Base-by-base conservation (phyloP, 2,888 invertebrate genomes). In the Elegia similella region DNA sequence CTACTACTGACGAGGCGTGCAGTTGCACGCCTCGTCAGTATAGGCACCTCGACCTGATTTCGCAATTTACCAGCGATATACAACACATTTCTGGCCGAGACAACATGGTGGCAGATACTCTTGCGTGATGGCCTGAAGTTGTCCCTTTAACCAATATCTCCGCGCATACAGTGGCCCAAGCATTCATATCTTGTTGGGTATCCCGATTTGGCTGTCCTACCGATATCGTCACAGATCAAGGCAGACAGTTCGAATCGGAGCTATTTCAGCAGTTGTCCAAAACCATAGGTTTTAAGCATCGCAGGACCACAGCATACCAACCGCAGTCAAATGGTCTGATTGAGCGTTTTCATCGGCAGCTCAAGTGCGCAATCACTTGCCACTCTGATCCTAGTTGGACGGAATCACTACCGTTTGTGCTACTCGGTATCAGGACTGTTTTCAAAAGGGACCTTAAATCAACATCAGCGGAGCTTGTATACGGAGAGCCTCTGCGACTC, bases 311-410 rank as follows among this genome's bases (percentile, higher is more conserved):
- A 23, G 54, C 54, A 23, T 52, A 57, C 42, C 57, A 57, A 46
- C 42, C 52, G 30, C 55, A 55, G 38, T 59, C 46, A 15, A 59
- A 59, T 12, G 50, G 52, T 30, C n/a, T n/a, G n/a, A n/a, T n/a
- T n/a, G n/a, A n/a, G n/a, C n/a, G n/a, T n/a, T n/a, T n/a, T n/a
- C n/a, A n/a, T 60, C 8, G 85, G 1, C 70, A 75, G 6, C 59
- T 86, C 16, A 87, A 88, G 62, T 64, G 76, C 0, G 73, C 84
- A 0, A 66, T 68, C 2, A 62, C 57, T 8, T 66, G 65, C 16
- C 61, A 64, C 34, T 34, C 29, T 12, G 52, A 60, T 17, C 42
- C 42, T 29, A 60, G 54, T 42, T 66, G 66, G 66, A 38, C 55
- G 0, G 64, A 66, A n/a, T 46, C 60, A 0, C 50, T 69, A 2